These are phyloP conservation scores for Camelus dromedarius DNA, from an alignment of 2,113 vertebrate species.

Conservation along the genomic window DNA sequence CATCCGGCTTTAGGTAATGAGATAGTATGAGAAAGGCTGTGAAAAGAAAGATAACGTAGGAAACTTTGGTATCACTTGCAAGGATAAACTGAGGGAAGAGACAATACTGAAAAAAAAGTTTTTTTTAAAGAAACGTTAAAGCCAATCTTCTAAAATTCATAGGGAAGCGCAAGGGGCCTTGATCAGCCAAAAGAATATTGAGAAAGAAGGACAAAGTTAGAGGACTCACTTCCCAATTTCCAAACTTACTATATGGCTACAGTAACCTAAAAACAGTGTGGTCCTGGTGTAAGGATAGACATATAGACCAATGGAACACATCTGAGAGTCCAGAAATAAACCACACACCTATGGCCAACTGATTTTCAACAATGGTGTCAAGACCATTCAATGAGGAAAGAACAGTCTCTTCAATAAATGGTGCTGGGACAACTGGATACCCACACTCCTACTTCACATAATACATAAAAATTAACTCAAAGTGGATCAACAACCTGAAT, in stretches of 20 bases:
- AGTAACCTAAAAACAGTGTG: neutral
- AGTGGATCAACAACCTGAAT: neutral
- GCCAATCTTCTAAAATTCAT: neutral
- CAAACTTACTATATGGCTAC: neutral
- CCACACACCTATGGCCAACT: neutral
- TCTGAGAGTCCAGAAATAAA: neutral
- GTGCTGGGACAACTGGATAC: neutral
- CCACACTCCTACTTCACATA: neutral
- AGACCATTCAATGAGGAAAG: neutral
- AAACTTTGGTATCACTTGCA: neutral
- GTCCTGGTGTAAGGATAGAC: neutral
- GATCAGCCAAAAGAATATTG: neutral
- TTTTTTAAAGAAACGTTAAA: neutral
- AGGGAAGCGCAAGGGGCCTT: neutral
- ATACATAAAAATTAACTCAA: neutral
- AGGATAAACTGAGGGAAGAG: neutral
- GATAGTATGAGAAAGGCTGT: neutral
- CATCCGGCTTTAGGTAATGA: neutral
- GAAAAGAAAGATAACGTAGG: neutral
- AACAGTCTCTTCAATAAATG: neutral
- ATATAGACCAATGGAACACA: neutral
- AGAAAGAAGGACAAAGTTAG: neutral
- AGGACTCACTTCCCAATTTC: neutral
- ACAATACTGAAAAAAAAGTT: neutral
- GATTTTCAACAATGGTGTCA: neutral